Conservation (phyloP, 2,797 vertebrate species). For the Molossus alvarezi region DNA sequence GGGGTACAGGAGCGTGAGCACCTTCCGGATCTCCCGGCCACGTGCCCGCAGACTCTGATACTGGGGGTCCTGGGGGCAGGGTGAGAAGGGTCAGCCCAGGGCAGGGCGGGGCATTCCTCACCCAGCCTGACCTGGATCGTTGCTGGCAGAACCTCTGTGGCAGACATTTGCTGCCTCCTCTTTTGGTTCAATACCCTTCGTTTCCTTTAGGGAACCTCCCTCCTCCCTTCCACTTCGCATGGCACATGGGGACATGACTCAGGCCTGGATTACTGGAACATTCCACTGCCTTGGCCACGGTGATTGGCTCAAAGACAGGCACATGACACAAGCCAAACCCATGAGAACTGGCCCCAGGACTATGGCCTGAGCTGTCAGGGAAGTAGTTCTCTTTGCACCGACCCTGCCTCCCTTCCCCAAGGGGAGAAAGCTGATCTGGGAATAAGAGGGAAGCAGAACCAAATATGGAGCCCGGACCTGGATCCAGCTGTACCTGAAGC, state of each 20-base stretch:
- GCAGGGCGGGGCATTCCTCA: background rate
- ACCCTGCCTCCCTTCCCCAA: background rate
- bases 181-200: background rate
- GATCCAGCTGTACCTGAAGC: background rate
- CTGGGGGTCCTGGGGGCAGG: conserved; percentile 89
- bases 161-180: background rate
- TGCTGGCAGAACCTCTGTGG: background rate
- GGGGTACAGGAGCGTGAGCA: conserved; percentile 89
- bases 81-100: background rate
- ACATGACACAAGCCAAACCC: background rate
- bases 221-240: background rate
- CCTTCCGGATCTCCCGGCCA: conserved; percentile 91
- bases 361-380: background rate
- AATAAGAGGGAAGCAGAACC: background rate
- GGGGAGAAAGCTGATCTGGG: background rate
- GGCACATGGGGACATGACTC: background rate
- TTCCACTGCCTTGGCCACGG: background rate
- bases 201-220: background rate
- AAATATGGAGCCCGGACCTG: background rate
- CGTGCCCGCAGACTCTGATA: conserved; percentile 88
- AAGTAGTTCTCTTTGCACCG: background rate
- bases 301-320: background rate
- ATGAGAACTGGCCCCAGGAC: background rate
- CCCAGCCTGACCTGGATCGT: background rate
- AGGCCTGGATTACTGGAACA: background rate